Evolutionary conservation across 1,140 invertebrate genomes (phyloP).

Genomic region (Monochamus saltuarius): DNA sequence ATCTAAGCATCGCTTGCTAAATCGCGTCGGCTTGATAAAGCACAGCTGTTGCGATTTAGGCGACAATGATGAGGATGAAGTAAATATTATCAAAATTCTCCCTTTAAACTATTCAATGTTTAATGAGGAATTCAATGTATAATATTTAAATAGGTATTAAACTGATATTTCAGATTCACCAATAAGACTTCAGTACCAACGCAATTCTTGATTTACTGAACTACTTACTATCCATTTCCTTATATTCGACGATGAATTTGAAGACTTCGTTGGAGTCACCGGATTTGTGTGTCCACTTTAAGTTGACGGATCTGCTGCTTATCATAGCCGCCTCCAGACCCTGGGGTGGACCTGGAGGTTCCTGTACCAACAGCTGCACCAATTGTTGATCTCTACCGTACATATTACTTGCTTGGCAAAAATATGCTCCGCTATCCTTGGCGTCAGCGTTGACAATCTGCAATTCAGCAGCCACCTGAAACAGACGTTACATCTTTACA

Average conservation of each 20-base stretch:
- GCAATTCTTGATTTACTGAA: too few species aligned
- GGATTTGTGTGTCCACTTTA: conserved; percentile 74
- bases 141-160: too few species aligned
- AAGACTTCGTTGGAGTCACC: conserved; percentile 69
- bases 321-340: conserved; percentile 69
- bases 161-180: too few species aligned
- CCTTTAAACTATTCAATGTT: too few species aligned
- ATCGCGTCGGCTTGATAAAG: too few species aligned
- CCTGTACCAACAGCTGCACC: conserved; percentile 79
- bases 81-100: too few species aligned
- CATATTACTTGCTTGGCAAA: conserved; percentile 78
- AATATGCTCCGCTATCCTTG: conserved; percentile 77
- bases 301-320: conserved; percentile 68
- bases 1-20: too few species aligned
- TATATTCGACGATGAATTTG: conserved; percentile 74
- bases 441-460: conserved; percentile 72
- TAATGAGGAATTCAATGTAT: too few species aligned
- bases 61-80: too few species aligned
- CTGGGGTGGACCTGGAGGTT: conserved; percentile 71
- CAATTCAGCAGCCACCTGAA: conserved; percentile 61
- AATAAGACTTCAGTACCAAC: too few species aligned
- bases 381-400: conserved; percentile 81
- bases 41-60: too few species aligned
- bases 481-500: too few species aligned
- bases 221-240: conserved; percentile 61